These are phyloP conservation scores for Lucilia sericata DNA, from an alignment of 1,140 invertebrate genomes.

Conservation along the genomic window DNA sequence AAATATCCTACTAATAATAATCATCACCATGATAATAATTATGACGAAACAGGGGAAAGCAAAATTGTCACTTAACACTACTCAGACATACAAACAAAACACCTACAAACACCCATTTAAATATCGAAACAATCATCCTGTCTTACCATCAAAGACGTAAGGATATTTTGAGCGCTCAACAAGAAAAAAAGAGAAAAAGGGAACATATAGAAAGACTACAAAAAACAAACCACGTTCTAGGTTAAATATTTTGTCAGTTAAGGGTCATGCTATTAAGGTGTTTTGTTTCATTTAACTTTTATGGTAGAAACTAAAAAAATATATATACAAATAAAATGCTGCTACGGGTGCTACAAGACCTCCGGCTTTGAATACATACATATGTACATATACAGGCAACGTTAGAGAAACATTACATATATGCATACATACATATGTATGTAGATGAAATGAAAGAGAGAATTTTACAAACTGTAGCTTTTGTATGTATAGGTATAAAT, in stretches of 20 bases:
- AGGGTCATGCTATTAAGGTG: slow-evolving; percentile 42
- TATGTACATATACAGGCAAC: not conserved
- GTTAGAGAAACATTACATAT: not conserved
- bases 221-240: slow-evolving; percentile 23
- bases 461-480: not conserved
- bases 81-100: not conserved
- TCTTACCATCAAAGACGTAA: not conserved
- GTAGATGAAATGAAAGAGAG: too few species aligned
- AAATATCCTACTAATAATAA: not conserved
- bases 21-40: not conserved
- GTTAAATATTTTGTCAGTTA: slow-evolving; percentile 24
- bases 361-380: not conserved
- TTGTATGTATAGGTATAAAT: not conserved
- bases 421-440: too few species aligned
- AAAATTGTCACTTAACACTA: not conserved
- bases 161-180: not conserved
- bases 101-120: not conserved
- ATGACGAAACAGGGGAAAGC: not conserved
- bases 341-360: not conserved
- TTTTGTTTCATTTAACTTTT: slow-evolving; percentile 49
- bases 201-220: not conserved
- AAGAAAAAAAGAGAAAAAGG: not conserved
- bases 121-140: not conserved
- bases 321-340: not conserved
- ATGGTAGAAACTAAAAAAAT: not conserved